These are phyloP conservation scores for Rhadina sibilatrix DNA, from an alignment of 2,113 vertebrate species.

Conservation along the genomic window DNA sequence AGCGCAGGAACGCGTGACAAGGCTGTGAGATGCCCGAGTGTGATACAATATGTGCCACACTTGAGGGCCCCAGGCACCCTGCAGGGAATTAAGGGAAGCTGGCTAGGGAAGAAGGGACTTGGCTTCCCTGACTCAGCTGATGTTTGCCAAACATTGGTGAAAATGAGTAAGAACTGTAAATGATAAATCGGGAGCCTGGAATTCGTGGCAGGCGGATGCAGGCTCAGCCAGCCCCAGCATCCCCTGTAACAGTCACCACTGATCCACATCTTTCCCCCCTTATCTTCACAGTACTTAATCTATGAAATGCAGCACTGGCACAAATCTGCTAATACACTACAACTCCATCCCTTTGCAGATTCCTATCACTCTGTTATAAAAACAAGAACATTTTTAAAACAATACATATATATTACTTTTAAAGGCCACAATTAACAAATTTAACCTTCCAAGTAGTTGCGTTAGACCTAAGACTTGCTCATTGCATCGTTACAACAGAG, in stretches of 20 bases:
- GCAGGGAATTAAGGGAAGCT: neutral
- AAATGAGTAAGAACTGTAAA: neutral
- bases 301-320: neutral
- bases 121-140: neutral
- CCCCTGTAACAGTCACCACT: neutral
- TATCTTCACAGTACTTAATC: neutral
- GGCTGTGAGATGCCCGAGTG: fast-evolving
- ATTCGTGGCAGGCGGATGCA: fast-evolving
- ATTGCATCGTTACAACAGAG: neutral
- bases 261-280: neutral
- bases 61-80: neutral
- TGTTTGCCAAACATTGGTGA: conserved; percentile 7
- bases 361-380: neutral
- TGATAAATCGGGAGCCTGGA: neutral
- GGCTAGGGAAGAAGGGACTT: neutral
- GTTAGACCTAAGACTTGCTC: neutral
- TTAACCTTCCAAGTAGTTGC: neutral
- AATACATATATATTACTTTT: neutral
- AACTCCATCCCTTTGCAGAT: neutral
- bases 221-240: neutral
- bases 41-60: fast-evolving
- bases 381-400: neutral
- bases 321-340: neutral
- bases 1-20: fast-evolving
- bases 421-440: neutral